phyloP scores from a whole-genome alignment of 2,888 invertebrate genomes.

The Callosobruchus maculatus region DNA sequence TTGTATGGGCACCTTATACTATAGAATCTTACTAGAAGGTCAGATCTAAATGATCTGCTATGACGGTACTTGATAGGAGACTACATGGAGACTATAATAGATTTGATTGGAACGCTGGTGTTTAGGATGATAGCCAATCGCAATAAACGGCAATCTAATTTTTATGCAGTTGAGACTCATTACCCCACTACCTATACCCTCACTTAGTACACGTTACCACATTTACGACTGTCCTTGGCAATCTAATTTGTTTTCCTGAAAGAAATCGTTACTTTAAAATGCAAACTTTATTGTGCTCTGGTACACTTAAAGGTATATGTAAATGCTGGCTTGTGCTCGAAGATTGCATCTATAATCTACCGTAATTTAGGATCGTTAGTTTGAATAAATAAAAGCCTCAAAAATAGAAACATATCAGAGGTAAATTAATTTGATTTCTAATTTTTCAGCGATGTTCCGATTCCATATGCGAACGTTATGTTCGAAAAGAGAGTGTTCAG shows the following conservation, averaged over 20 bases:
- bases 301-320: not conserved
- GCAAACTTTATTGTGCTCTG: not conserved
- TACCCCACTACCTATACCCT: too few species aligned
- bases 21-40: too few species aligned
- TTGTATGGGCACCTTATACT: too few species aligned
- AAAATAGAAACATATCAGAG: not conserved
- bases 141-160: too few species aligned
- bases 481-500: conserved; percentile 82
- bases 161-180: too few species aligned
- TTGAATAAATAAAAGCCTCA: not conserved
- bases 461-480: conserved; percentile 80
- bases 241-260: not conserved
- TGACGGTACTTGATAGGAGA: too few species aligned
- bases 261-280: not conserved
- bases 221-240: not conserved
- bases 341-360: not conserved
- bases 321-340: not conserved
- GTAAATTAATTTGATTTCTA: too few species aligned
- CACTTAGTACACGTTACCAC: not conserved
- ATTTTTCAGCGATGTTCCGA: conserved; percentile 50
- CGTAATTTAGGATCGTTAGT: not conserved
- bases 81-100: too few species aligned
- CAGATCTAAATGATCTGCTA: too few species aligned
- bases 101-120: too few species aligned
- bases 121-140: too few species aligned